These are phyloP conservation scores for Trichogramma pretiosum DNA, from an alignment of 1,140 invertebrate genomes.

Conservation along the genomic window DNA sequence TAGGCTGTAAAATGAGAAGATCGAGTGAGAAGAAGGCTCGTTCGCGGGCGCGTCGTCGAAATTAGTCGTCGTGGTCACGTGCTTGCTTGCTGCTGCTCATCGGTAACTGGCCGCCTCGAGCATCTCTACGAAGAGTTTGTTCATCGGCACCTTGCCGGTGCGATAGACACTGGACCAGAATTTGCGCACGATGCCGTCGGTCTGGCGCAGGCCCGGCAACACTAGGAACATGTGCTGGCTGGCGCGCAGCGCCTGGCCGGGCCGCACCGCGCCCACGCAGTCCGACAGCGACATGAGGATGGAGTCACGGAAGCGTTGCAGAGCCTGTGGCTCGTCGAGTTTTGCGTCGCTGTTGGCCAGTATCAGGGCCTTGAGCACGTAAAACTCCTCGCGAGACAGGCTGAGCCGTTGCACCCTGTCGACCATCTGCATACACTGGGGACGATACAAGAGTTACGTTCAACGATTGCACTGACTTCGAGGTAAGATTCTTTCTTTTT, in stretches of 20 bases:
- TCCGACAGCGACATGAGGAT: constrained; percentile 81
- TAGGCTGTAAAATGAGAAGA: too few relatives aligned
- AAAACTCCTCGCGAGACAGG: constrained; percentile 84
- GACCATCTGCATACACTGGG: constrained; percentile 72
- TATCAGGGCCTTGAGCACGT: constrained; percentile 83
- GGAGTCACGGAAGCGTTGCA: constrained; percentile 78
- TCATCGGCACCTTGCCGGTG: constrained; percentile 85
- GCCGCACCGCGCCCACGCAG: constrained; percentile 68
- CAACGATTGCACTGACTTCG: too few relatives aligned
- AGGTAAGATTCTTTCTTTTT: not conserved
- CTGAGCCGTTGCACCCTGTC: constrained; percentile 75
- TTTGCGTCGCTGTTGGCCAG: constrained; percentile 86
- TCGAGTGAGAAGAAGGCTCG: not conserved
- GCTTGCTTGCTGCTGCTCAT: constrained; percentile 23
- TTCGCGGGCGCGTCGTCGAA: not conserved
- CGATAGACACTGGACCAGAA: constrained; percentile 86
- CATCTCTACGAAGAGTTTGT: constrained; percentile 96
- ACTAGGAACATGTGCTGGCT: constrained; percentile 82
- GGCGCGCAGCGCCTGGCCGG: constrained; percentile 57
- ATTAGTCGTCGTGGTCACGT: not conserved
- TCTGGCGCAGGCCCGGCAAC: constrained; percentile 79
- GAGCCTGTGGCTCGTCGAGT: constrained; percentile 73
- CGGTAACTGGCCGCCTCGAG: constrained; percentile 59
- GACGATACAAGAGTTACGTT: not conserved
- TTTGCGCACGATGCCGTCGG: constrained; percentile 75